Conservation (phyloP, 2,888 invertebrate genomes). For the Oeneis ivallda region DNA sequence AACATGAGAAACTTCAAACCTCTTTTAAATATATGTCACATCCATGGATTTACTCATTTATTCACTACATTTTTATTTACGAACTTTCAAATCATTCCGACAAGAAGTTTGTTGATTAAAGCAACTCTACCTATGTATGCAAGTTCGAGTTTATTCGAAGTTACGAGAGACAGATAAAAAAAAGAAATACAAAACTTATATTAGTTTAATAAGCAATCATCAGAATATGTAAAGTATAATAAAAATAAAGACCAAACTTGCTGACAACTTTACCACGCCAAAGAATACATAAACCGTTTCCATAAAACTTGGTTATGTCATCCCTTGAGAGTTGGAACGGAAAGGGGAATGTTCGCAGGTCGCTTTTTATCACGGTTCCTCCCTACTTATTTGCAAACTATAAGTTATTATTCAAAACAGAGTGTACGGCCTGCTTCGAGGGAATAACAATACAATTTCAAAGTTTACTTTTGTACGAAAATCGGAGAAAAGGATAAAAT, state of each 20-base stretch:
- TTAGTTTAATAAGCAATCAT: not conserved
- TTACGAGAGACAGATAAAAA: too few species aligned
- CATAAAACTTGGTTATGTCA: slow-evolving; percentile 3
- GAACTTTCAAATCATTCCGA: too few species aligned
- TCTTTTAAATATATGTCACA: too few species aligned
- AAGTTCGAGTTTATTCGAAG: too few species aligned
- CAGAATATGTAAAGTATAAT: not conserved
- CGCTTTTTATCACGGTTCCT: slow-evolving; percentile 7
- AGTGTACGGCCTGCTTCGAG: not conserved
- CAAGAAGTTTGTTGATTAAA: too few species aligned
- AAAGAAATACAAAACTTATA: not conserved
- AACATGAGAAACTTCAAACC: too few species aligned
- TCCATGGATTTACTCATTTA: too few species aligned
- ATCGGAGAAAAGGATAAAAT: not conserved
- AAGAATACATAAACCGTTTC: slow-evolving; percentile 8
- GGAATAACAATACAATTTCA: not conserved
- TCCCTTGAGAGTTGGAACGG: slow-evolving; percentile 17
- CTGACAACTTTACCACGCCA: slow-evolving; percentile 8
- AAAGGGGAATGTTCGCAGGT: slow-evolving; percentile 1
- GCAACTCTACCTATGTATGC: too few species aligned
- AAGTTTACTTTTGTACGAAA: not conserved
- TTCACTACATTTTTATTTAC: too few species aligned
- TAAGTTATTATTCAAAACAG: slow-evolving; percentile 15
- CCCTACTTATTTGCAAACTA: slow-evolving; percentile 14
- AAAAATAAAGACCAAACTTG: not conserved